A percentile compares a stretch with the other conserved stretches of the same genome.
phyloP scores from a whole-genome alignment of 2,888 invertebrate species.

The Amphiduros pacificus region DNA sequence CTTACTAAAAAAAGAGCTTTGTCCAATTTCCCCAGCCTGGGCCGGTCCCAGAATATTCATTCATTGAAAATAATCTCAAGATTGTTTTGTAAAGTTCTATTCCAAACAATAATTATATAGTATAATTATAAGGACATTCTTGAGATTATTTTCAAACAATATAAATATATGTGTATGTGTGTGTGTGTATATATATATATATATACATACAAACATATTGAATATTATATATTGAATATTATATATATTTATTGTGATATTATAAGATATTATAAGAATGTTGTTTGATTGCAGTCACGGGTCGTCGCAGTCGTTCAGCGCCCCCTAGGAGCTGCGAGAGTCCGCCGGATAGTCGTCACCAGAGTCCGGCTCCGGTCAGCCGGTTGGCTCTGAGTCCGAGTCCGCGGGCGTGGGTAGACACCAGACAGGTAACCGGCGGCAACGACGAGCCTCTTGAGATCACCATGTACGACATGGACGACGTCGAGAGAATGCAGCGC shows the following conservation, averaged over 20 bases:
- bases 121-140: no score
- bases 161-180: no score
- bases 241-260: background rate
- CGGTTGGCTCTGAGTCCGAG: slow-evolving; percentile 12
- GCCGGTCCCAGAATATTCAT: no score
- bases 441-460: slow-evolving; percentile 51
- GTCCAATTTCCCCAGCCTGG: no score
- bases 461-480: slow-evolving; percentile 62
- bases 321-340: slow-evolving; percentile 41
- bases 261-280: background rate
- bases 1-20: no score
- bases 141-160: no score
- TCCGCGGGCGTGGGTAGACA: slow-evolving; percentile 45
- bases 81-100: no score
- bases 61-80: no score
- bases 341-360: slow-evolving; percentile 12
- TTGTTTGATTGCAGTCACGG: slow-evolving; percentile 30
- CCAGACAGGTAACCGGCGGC: slow-evolving; percentile 35
- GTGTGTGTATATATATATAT: no score
- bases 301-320: slow-evolving; percentile 52
- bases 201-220: no score
- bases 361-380: slow-evolving; percentile 18
- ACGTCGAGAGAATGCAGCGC: slow-evolving; percentile 63
- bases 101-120: no score
- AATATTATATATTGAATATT: background rate